Evolutionary conservation across 2,888 invertebrate species (phyloP), one percentile per base, ranked within the genome.

Genomic region (Nycteola revayana): DNA sequence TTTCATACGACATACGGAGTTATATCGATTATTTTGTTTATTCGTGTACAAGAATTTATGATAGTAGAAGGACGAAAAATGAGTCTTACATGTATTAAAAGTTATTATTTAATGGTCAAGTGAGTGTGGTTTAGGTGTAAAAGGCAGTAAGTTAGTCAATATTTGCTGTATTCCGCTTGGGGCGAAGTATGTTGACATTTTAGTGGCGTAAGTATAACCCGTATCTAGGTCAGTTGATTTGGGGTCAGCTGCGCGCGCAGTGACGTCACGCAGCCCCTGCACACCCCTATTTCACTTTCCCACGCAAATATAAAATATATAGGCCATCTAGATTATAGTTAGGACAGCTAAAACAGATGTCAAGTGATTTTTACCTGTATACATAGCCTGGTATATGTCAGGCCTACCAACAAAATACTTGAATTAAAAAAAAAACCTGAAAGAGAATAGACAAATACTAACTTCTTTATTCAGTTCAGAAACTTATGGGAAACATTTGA

Each of bases 151-250:
- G 51, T 82, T 81, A 61, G 79, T 75, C 73, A 78, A 78, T 71
- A 63, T 49, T 36, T 49, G 22, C 40, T 47, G 49, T 65, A 66
- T 56, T 59, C 51, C 44, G 51, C 62, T 59, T 53, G 57, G 60
- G 62, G 66, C 62, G 54, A 66, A 58, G 55, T 58, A 60, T 83
- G 84, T 86, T 85, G 87, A 84, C 85, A 85, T 83, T 78, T 77
- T 51, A 54, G 34, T 36, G 38, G 56, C 34, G 40, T 81, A 77
- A 84, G n/a, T 78, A 82, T 75, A 82, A 83, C 68, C 44, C 10
- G 30, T 49, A 86, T 71, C 67, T 87, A 58, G 87, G 87, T 87
- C 86, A 86, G 25, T 25, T 33, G 37, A 44, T 55, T 60, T 56
- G 60, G 66, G 75, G 78, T 74, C 72, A 66, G 42, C 9, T 73